Percentiles rank a stretch among this genome's conserved stretches.
Evolutionary conservation across 2,113 vertebrate genomes (phyloP).

Genomic region (Chroicocephalus ridibundus): DNA sequence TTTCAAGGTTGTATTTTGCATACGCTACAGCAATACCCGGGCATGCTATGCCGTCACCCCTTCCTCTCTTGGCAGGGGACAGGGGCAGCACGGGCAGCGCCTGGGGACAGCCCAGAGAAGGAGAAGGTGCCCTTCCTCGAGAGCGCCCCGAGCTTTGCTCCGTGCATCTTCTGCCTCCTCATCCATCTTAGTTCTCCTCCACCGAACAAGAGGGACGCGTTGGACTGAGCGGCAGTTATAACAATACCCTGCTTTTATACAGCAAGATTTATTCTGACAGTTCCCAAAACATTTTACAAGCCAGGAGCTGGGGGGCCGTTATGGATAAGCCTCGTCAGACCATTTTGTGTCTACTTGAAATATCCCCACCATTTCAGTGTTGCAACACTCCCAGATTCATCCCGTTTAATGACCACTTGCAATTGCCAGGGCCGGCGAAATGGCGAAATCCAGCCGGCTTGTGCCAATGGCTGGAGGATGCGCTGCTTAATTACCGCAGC

Average conservation of each 20-base stretch:
- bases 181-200: not conserved
- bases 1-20: not conserved
- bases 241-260: not conserved
- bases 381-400: not conserved
- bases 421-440: not conserved
- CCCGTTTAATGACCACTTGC: accelerated
- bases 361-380: accelerated
- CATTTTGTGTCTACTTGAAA: not conserved
- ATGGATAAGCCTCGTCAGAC: not conserved
- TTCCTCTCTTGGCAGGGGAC: too few relatives aligned
- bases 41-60: accelerated
- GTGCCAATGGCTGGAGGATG: not conserved
- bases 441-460: not conserved
- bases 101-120: not conserved
- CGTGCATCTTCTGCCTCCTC: not conserved
- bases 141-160: not conserved
- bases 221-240: not conserved
- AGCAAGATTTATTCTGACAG: not conserved
- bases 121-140: not conserved
- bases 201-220: accelerated
- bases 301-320: not conserved
- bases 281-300: not conserved
- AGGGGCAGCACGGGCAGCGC: not conserved
- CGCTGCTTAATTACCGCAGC: accelerated
- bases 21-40: accelerated